Conservation (phyloP, 2,888 invertebrate genomes). For the Spisula subtruncata region DNA sequence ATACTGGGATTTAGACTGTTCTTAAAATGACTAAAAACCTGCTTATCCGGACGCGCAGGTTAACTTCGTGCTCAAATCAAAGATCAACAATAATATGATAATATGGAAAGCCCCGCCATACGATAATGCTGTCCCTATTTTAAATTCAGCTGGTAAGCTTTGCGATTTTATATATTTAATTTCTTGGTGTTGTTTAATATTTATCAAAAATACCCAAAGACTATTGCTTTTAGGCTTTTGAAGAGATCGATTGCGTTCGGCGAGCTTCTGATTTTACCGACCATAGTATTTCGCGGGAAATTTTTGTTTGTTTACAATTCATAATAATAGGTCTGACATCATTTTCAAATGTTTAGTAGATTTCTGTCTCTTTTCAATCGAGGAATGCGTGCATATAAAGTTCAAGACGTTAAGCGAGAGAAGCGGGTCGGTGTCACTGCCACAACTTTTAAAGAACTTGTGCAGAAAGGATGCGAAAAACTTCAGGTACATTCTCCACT, state of each 20-base stretch:
- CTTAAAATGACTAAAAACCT: background rate
- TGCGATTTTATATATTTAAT: no score
- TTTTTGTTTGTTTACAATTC: background rate
- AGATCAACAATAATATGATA: no score
- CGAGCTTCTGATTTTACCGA: background rate
- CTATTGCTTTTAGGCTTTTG: background rate
- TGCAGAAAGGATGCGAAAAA: slow-evolving; percentile 81
- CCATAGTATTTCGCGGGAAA: background rate
- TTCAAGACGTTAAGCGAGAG: slow-evolving; percentile 78
- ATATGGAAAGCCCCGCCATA: no score
- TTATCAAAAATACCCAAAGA: no score
- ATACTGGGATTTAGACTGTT: background rate
- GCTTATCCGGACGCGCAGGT: background rate
- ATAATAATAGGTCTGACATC: background rate
- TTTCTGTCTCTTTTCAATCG: slow-evolving; percentile 80
- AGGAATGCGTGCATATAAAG: slow-evolving; percentile 83
- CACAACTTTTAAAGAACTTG: slow-evolving; percentile 78
- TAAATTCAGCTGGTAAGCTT: no score
- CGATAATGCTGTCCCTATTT: no score
- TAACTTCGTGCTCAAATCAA: no score
- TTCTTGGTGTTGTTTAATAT: no score
- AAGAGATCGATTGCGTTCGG: background rate
- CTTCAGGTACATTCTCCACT: slow-evolving; percentile 71
- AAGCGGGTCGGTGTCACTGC: slow-evolving; percentile 80
- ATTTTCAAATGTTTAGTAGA: slow-evolving; percentile 73